Conservation (phyloP, 2,113 vertebrate species). For the Cyanoderma ruficeps region DNA sequence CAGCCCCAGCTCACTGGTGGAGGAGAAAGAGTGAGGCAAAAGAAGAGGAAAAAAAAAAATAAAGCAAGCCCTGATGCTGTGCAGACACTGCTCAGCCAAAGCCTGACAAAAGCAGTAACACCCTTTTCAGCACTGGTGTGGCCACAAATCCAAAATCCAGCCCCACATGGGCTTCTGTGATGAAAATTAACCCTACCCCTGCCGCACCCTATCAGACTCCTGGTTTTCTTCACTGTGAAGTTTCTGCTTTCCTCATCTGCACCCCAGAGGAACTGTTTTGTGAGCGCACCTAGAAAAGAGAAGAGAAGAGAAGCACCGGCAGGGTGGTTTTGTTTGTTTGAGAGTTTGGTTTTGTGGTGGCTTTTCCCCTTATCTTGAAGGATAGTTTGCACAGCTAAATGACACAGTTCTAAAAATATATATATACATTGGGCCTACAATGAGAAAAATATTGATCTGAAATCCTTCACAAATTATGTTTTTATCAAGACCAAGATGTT, state of each 20-base stretch:
- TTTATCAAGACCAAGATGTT: slow-evolving; percentile 51
- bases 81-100: neutral
- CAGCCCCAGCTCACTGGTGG: neutral
- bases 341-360: neutral
- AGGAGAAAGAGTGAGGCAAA: neutral
- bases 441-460: slow-evolving; percentile 35
- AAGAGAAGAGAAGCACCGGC: neutral
- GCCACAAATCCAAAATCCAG: neutral
- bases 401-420: neutral
- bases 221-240: neutral
- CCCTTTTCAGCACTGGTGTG: neutral
- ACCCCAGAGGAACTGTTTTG: neutral
- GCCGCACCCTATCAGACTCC: neutral
- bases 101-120: neutral
- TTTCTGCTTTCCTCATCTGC: neutral
- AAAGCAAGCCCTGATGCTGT: neutral
- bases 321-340: neutral
- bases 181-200: neutral
- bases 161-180: neutral
- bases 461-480: slow-evolving; percentile 34
- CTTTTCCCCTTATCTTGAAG: neutral
- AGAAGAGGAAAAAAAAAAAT: neutral
- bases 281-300: neutral
- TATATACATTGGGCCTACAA: neutral
- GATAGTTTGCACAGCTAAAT: slow-evolving; percentile 25